These are phyloP conservation scores for Clostera curtula DNA, from an alignment of 2,888 invertebrate genomes.

Conservation along the genomic window DNA sequence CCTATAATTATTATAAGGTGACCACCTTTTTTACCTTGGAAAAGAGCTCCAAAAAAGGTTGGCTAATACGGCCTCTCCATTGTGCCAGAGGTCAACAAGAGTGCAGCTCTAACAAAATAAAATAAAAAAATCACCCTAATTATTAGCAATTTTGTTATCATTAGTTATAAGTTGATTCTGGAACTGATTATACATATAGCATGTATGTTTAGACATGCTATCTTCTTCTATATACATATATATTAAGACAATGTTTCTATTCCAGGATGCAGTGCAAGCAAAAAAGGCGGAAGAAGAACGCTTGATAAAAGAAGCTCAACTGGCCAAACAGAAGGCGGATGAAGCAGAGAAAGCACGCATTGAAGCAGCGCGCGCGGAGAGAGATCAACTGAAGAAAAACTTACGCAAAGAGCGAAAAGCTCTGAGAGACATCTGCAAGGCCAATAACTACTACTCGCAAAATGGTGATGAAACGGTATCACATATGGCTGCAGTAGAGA, in stretches of 20 bases:
- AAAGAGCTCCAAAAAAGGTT: too few relatives aligned
- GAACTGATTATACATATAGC: too few relatives aligned
- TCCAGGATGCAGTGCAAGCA: constrained; percentile 84
- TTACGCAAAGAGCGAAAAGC: constrained; percentile 91
- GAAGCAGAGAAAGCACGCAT: constrained; percentile 87
- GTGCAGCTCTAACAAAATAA: too few relatives aligned
- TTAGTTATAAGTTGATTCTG: too few relatives aligned
- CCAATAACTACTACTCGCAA: constrained; percentile 85
- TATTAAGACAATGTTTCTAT: constrained; percentile 12
- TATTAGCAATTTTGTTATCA: too few relatives aligned
- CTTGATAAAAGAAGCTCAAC: constrained; percentile 80
- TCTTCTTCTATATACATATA: background rate
- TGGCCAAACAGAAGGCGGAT: constrained; percentile 85
- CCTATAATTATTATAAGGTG: too few relatives aligned
- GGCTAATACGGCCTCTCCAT: too few relatives aligned
- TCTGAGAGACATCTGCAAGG: constrained; percentile 85
- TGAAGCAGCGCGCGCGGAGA: constrained; percentile 88
- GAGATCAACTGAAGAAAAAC: constrained; percentile 88
- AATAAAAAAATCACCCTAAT: too few relatives aligned
- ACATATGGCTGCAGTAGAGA: constrained; percentile 94
- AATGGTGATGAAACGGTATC: constrained; percentile 82
- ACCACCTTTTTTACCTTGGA: too few relatives aligned
- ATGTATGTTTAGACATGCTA: too few relatives aligned
- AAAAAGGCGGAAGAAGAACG: constrained; percentile 90
- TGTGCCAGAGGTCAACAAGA: too few relatives aligned